Evolutionary conservation across 2,797 vertebrate genomes (phyloP).

Genomic region (Pipistrellus pygmaeus): DNA sequence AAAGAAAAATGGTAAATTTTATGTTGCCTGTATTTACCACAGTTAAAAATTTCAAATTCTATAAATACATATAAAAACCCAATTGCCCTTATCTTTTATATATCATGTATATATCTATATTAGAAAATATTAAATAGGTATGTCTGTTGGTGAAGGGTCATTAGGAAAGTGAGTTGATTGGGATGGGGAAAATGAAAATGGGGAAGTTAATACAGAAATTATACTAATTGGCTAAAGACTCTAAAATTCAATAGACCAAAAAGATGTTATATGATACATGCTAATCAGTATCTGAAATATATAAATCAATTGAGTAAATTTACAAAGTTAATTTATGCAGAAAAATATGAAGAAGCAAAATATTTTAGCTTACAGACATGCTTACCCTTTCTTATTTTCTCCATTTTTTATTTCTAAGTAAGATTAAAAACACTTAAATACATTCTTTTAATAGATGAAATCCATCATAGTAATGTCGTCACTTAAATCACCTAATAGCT

Average conservation of each 20-base stretch:
- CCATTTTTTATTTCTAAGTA: constrained; percentile 66
- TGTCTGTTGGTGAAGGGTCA: neutral
- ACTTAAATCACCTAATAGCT: constrained; percentile 91
- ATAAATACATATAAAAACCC: neutral
- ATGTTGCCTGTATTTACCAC: neutral
- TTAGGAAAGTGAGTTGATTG: neutral
- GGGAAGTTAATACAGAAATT: constrained; percentile 1
- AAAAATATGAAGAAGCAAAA: constrained; percentile 28
- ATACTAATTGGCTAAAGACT: neutral
- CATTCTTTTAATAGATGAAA: constrained; percentile 81
- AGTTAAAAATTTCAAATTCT: neutral
- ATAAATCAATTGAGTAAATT: constrained; percentile 49
- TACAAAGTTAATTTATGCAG: constrained; percentile 59
- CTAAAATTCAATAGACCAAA: constrained; percentile 60
- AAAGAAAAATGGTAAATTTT: neutral
- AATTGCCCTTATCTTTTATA: neutral
- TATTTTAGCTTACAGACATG: constrained; percentile 15
- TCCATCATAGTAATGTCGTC: constrained; percentile 85
- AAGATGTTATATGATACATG: constrained; percentile 60
- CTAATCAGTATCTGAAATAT: constrained; percentile 62
- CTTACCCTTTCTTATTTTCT: constrained; percentile 67
- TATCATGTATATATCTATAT: neutral
- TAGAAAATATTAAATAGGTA: neutral
- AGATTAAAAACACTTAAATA: constrained; percentile 76
- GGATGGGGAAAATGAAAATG: neutral